Percentiles rank a stretch among this genome's conserved stretches.
phyloP scores from a whole-genome alignment of 2,888 invertebrate species.

The Hofmannophila pseudospretella region DNA sequence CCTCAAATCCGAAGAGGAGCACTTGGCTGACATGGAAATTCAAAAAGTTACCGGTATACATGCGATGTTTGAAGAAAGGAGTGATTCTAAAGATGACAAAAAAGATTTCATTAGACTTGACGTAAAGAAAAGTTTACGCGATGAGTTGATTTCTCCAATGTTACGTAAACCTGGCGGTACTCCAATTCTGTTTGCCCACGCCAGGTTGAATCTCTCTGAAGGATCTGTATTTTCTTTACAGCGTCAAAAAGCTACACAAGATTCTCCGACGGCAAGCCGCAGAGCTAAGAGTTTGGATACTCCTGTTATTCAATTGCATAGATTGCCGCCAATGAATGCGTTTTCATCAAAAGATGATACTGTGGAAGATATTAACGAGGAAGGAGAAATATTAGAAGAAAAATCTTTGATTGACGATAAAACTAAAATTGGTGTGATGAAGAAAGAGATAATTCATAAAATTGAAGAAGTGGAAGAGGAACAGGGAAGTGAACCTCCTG shows the following conservation, averaged over 20 bases:
- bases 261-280: conserved; percentile 85
- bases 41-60: conserved; percentile 71
- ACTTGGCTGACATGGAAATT: conserved; percentile 73
- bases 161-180: conserved; percentile 85
- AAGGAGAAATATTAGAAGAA: conserved; percentile 79
- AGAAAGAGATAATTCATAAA: conserved; percentile 59
- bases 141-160: conserved; percentile 83
- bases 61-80: conserved; percentile 51
- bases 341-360: conserved; percentile 94
- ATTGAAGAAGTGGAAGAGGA: conserved; percentile 78
- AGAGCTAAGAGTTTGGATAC: conserved; percentile 91
- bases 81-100: conserved; percentile 42
- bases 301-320: conserved; percentile 87
- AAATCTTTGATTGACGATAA: conserved; percentile 73
- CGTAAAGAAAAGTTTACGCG: conserved; percentile 77
- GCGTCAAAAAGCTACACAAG: conserved; percentile 85
- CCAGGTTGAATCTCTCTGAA: conserved; percentile 88
- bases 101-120: conserved; percentile 46
- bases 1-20: conserved; percentile 78
- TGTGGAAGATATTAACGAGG: conserved; percentile 85
- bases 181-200: conserved; percentile 87
- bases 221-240: conserved; percentile 88
- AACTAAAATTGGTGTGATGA: conserved; percentile 23
- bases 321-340: conserved; percentile 88
- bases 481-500: conserved; percentile 42